Conservation (phyloP, 2,888 invertebrate genomes). For the Megamerina dolium region DNA sequence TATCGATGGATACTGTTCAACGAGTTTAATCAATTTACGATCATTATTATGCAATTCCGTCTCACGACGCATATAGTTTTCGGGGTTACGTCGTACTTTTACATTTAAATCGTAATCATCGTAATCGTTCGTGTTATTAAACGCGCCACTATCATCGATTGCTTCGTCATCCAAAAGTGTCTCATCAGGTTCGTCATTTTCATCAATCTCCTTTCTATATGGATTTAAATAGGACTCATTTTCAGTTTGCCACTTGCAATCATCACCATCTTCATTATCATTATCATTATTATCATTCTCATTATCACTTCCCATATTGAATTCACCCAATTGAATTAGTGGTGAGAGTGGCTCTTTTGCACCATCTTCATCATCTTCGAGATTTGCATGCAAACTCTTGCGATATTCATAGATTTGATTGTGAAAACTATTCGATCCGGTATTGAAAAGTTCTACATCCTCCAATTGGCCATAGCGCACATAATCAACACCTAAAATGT, state of each 20-base stretch:
- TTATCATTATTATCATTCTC: slow-evolving; percentile 17
- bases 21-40: slow-evolving; percentile 36
- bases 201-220: slow-evolving; percentile 24
- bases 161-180: slow-evolving; percentile 17
- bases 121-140: slow-evolving; percentile 1
- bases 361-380: slow-evolving; percentile 30
- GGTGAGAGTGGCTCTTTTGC: slow-evolving; percentile 34
- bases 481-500: slow-evolving; percentile 39
- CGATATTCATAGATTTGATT: slow-evolving; percentile 43
- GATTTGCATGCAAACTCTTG: slow-evolving; percentile 39
- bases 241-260: slow-evolving; percentile 9
- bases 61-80: slow-evolving; percentile 39
- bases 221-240: no score
- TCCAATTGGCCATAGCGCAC: slow-evolving; percentile 42
- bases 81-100: slow-evolving; percentile 25
- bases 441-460: slow-evolving; percentile 40
- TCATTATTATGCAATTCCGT: slow-evolving; percentile 39
- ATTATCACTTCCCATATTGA: slow-evolving; percentile 17
- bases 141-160: slow-evolving; percentile 12
- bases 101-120: slow-evolving; percentile 9
- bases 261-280: slow-evolving; percentile 1
- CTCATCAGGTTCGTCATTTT: slow-evolving; percentile 20
- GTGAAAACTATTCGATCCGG: slow-evolving; percentile 40
- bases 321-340: slow-evolving; percentile 29
- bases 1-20: slow-evolving; percentile 39